Conservation (phyloP, 2,797 vertebrate genomes). For the Cirrhinus molitorella region DNA sequence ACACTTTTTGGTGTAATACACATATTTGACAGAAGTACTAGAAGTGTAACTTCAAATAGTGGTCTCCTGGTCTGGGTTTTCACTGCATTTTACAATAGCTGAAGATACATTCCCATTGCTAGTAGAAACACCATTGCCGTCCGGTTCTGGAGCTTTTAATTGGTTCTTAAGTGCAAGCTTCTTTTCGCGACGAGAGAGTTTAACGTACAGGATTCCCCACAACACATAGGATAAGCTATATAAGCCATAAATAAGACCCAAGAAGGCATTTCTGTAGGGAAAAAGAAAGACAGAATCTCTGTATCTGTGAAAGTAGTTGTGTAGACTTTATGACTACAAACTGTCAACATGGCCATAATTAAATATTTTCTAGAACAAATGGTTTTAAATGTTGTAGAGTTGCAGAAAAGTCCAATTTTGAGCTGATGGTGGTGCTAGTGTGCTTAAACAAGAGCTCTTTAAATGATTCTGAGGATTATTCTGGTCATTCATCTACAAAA, state of each 20-base stretch:
- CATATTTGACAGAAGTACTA: background rate
- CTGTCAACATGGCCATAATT: background rate
- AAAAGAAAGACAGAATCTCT: background rate
- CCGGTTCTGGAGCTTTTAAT: constrained; percentile 66
- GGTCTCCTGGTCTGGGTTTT: constrained; percentile 73
- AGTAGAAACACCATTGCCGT: constrained; percentile 31
- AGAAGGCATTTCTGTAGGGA: constrained; percentile 71
- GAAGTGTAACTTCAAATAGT: constrained; percentile 68
- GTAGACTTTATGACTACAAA: background rate
- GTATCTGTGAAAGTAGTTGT: background rate
- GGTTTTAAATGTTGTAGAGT: background rate
- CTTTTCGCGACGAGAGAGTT: constrained; percentile 72
- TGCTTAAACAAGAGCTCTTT: background rate
- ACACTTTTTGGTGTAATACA: background rate
- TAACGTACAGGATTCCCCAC: constrained; percentile 70
- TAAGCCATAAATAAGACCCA: constrained; percentile 75
- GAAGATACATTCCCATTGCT: constrained; percentile 64
- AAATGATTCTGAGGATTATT: background rate
- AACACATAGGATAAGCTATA: constrained; percentile 69
- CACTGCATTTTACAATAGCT: constrained; percentile 64
- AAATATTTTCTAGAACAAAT: background rate
- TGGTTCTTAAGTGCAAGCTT: constrained; percentile 69
- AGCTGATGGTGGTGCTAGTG: background rate
- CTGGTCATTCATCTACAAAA: background rate
- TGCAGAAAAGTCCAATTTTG: background rate